Evolutionary conservation across 2,888 invertebrate genomes (phyloP).

Genomic region (Macaria notata): DNA sequence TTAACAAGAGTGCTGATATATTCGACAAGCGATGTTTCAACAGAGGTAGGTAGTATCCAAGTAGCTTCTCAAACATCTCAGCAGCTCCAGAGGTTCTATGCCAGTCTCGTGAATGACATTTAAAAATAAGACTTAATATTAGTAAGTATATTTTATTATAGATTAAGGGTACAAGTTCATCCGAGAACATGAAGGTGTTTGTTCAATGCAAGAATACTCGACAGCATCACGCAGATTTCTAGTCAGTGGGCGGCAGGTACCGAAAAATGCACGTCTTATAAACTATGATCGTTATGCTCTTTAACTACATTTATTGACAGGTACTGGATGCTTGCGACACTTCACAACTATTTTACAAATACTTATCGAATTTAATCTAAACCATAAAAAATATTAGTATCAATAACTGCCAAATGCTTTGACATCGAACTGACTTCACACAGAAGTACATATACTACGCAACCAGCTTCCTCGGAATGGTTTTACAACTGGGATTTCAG

Average conservation of each 20-base stretch:
- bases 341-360: constrained; percentile 14
- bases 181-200: constrained; percentile 35
- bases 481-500: constrained; percentile 52
- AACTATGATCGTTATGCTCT: constrained; percentile 9
- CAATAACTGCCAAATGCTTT: constrained; percentile 29
- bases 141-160: constrained; percentile 71
- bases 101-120: constrained; percentile 52
- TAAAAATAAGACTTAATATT: constrained; percentile 73
- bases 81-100: constrained; percentile 25
- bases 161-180: constrained; percentile 61
- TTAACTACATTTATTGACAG: constrained; percentile 31
- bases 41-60: background rate
- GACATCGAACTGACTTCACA: constrained; percentile 20
- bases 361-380: constrained; percentile 9
- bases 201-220: constrained; percentile 19
- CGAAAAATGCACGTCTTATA: constrained; percentile 14
- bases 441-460: constrained; percentile 23
- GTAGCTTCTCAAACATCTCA: constrained; percentile 1
- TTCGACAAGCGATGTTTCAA: background rate
- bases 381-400: constrained; percentile 17
- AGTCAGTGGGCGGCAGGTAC: background rate
- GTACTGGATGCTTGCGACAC: constrained; percentile 24
- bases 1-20: no score
- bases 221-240: constrained; percentile 18
- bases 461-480: constrained; percentile 29